Conservation (phyloP, 1,140 invertebrate species). For the Drosophila lacertosa region DNA sequence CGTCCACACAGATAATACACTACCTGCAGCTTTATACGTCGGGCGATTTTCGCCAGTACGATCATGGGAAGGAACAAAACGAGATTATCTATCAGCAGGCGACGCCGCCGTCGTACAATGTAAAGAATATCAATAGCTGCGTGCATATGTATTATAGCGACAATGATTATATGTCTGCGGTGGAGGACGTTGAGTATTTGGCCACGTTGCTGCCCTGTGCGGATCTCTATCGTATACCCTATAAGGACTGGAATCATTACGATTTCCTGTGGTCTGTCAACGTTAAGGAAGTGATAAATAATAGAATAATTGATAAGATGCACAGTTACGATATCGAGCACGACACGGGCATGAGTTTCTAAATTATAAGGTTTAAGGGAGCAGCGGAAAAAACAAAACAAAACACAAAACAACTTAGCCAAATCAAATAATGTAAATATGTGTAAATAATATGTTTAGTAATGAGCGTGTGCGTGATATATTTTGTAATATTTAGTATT, state of each 20-base stretch:
- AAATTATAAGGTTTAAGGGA: slow-evolving; percentile 3
- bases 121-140: slow-evolving; percentile 86
- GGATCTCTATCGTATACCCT: slow-evolving; percentile 83
- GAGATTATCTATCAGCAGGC: slow-evolving; percentile 84
- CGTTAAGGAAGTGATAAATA: slow-evolving; percentile 84
- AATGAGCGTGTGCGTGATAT: slow-evolving; percentile 60
- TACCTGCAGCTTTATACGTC: slow-evolving; percentile 84
- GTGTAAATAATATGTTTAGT: slow-evolving; percentile 48
- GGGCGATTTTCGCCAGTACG: slow-evolving; percentile 83
- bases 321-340: slow-evolving; percentile 63
- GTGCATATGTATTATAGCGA: slow-evolving; percentile 87
- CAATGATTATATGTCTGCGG: slow-evolving; percentile 87
- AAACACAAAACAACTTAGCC: slow-evolving; percentile 10
- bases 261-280: slow-evolving; percentile 86
- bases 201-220: slow-evolving; percentile 82
- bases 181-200: slow-evolving; percentile 84
- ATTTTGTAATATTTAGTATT: slow-evolving; percentile 32
- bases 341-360: slow-evolving; percentile 43
- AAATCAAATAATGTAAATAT: slow-evolving; percentile 41
- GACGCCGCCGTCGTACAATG: slow-evolving; percentile 85
- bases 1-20: slow-evolving; percentile 85
- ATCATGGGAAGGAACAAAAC: slow-evolving; percentile 84
- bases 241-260: slow-evolving; percentile 85
- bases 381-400: background rate
- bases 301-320: slow-evolving; percentile 84